Evolutionary conservation across 2,797 vertebrate species (phyloP).

Genomic region (Vireo griseus): DNA sequence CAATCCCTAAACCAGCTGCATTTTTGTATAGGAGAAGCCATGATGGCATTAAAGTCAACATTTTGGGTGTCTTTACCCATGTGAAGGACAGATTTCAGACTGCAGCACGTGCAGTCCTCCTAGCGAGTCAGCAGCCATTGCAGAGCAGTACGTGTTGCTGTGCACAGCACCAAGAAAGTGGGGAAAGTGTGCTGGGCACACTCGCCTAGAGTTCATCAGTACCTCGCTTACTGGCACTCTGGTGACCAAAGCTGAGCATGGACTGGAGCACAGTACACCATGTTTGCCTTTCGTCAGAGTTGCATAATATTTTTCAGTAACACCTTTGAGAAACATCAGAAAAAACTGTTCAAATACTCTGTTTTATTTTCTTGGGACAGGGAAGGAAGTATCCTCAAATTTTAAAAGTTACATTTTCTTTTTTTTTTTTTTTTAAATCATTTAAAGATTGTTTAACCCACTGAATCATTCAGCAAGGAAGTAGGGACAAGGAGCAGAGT

Average conservation of each 20-base stretch:
- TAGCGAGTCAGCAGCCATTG: not conserved
- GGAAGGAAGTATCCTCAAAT: not conserved
- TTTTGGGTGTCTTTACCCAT: rapidly evolving
- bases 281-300: not conserved
- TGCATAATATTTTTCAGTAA: not conserved
- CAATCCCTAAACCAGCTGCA: not conserved
- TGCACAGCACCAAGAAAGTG: not conserved
- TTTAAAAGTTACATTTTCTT: not conserved
- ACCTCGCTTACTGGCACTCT: not conserved
- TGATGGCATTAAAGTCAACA: not conserved
- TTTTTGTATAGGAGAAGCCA: not conserved
- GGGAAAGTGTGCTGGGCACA: not conserved
- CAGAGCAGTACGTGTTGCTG: not conserved
- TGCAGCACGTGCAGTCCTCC: not conserved
- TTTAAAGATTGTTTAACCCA: not conserved
- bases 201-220: not conserved
- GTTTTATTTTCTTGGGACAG: not conserved
- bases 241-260: not conserved
- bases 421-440: not conserved
- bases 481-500: not conserved
- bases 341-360: not conserved
- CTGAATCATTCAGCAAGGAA: not conserved
- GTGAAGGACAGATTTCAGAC: not conserved
- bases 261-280: not conserved
- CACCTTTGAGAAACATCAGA: not conserved